A percentile compares a stretch with the other conserved stretches of the same genome.
Conservation (phyloP, 2,888 invertebrate genomes). For the Phortica okadai region DNA sequence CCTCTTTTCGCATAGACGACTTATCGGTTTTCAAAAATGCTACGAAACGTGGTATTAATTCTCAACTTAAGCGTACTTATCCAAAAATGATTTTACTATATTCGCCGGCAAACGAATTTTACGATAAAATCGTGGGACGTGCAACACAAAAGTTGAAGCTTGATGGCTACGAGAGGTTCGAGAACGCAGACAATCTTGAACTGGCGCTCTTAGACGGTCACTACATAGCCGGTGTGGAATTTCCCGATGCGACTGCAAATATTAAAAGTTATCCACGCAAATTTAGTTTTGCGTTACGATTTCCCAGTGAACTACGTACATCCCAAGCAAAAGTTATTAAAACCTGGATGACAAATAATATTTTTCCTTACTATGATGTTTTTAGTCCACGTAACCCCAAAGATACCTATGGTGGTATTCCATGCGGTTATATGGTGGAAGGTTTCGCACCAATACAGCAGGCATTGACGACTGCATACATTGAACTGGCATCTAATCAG, state of each 20-base stretch:
- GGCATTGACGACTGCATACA: slow-evolving; percentile 76
- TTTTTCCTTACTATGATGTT: slow-evolving; percentile 81
- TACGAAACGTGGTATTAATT: background rate
- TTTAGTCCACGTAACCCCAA: slow-evolving; percentile 80
- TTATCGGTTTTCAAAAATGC: slow-evolving; percentile 29
- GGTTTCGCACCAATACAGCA: slow-evolving; percentile 82
- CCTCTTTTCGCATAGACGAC: slow-evolving; percentile 16
- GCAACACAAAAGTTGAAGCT: slow-evolving; percentile 45
- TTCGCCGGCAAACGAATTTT: slow-evolving; percentile 71
- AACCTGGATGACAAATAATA: slow-evolving; percentile 81
- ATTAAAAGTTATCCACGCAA: slow-evolving; percentile 75
- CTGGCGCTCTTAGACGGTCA: slow-evolving; percentile 35
- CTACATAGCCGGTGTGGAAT: slow-evolving; percentile 78
- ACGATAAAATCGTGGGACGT: slow-evolving; percentile 53
- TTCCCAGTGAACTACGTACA: slow-evolving; percentile 80
- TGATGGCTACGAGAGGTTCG: slow-evolving; percentile 38
- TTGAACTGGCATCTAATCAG: slow-evolving; percentile 37
- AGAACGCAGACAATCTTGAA: slow-evolving; percentile 39
- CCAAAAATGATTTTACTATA: slow-evolving; percentile 72
- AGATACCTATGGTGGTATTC: slow-evolving; percentile 77
- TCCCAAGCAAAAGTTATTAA: slow-evolving; percentile 46
- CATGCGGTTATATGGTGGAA: slow-evolving; percentile 79
- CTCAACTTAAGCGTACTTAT: background rate
- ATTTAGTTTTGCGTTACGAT: slow-evolving; percentile 79
- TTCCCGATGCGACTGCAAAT: slow-evolving; percentile 76